phyloP scores from a whole-genome alignment of 1,140 invertebrate genomes.

The Teleopsis dalmanni region DNA sequence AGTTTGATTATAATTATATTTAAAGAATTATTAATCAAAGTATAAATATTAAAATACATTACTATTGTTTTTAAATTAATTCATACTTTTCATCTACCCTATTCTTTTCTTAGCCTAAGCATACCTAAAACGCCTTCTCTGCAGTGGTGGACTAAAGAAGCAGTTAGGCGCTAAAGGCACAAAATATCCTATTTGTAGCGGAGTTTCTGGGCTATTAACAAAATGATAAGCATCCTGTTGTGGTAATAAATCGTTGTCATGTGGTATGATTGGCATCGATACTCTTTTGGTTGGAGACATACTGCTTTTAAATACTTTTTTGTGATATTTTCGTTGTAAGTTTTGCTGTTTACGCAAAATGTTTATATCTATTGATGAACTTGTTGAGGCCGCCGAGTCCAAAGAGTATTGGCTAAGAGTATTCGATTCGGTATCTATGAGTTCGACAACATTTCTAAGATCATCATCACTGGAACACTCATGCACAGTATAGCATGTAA shows the following conservation, averaged over 20 bases:
- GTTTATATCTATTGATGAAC: conserved; percentile 27
- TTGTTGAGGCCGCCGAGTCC: conserved; percentile 25
- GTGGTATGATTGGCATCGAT: conserved; percentile 24
- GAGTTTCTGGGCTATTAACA: conserved; percentile 9
- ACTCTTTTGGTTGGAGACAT: conserved; percentile 17
- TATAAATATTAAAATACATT: no score
- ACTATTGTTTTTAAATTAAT: no score
- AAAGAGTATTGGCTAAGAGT: conserved; percentile 16
- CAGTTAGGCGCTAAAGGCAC: conserved; percentile 31
- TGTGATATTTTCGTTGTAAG: conserved; percentile 14
- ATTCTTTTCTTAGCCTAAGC: no score
- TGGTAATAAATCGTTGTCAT: conserved; percentile 23
- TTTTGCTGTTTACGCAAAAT: conserved; percentile 20
- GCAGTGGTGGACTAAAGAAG: conserved; percentile 38
- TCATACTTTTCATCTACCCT: no score
- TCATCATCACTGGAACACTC: conserved; percentile 29
- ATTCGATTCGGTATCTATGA: conserved; percentile 11
- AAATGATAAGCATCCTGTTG: conserved; percentile 32
- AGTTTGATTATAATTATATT: no score
- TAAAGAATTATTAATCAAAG: no score
- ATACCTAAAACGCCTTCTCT: conserved; percentile 29
- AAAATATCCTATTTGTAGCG: conserved; percentile 39
- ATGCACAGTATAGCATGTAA: conserved; percentile 39
- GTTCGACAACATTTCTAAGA: conserved; percentile 5
- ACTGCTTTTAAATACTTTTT: conserved; percentile 5